Evolutionary conservation across 2,113 vertebrate species (phyloP).

Genomic region (Equus quagga): DNA sequence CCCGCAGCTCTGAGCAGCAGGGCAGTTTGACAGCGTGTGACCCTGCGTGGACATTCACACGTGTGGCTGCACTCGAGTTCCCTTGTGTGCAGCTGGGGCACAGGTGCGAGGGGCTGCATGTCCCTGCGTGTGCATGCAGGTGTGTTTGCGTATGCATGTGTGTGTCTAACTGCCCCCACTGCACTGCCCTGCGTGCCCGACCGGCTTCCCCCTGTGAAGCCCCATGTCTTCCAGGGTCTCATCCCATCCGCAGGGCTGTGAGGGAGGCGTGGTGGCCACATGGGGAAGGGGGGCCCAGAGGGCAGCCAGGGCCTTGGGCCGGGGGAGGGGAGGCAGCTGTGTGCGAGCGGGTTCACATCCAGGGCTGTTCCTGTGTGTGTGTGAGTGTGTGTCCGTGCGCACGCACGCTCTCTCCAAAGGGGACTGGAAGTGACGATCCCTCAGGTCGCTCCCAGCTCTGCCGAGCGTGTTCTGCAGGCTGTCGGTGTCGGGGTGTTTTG

Average conservation of each 20-base stretch:
- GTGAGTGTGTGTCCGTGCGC: background rate
- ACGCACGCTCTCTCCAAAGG: background rate
- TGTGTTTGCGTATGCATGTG: background rate
- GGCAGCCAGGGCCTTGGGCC: background rate
- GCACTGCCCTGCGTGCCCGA: accelerated
- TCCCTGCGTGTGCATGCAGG: background rate
- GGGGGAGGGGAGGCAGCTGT: too few species aligned
- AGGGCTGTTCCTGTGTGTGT: background rate
- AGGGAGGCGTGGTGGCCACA: accelerated
- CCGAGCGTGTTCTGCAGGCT: background rate
- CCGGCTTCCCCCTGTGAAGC: background rate
- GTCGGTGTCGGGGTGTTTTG: background rate
- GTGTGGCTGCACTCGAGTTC: accelerated
- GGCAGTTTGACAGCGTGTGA: accelerated
- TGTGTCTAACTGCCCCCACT: background rate
- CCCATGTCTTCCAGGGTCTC: background rate
- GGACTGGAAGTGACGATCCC: background rate
- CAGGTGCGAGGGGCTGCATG: background rate
- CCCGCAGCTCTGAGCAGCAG: background rate
- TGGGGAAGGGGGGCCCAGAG: background rate
- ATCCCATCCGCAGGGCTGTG: background rate
- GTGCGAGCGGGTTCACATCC: accelerated
- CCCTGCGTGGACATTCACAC: background rate
- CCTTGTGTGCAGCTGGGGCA: background rate
- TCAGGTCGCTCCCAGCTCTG: background rate